Conservation (phyloP, 37 sponge, comb jelly and placozoan species). For the Amphimedon queenslandica region DNA sequence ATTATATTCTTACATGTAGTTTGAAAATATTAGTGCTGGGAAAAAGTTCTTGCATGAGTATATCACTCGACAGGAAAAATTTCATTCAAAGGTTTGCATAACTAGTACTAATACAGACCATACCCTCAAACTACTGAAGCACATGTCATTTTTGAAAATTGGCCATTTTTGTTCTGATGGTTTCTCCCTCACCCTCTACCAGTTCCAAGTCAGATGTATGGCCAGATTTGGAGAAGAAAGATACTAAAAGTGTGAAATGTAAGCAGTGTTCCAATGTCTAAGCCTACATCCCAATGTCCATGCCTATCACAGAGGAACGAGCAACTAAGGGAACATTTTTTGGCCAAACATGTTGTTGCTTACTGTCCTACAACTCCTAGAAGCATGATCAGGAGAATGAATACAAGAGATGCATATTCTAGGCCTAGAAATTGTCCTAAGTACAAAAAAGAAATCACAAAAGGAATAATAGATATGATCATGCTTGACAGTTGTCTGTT, state of each 20-base stretch:
- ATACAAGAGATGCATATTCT: not conserved
- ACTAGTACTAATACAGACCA: too few relatives aligned
- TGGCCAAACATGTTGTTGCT: not conserved
- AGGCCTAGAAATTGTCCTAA: not conserved
- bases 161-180: too few relatives aligned
- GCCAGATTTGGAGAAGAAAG: conserved; percentile 3
- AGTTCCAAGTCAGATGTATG: conserved; percentile 13
- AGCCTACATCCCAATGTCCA: too few relatives aligned
- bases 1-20: too few relatives aligned
- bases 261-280: not conserved
- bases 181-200: too few relatives aligned
- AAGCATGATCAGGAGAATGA: not conserved
- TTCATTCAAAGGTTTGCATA: too few relatives aligned
- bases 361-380: not conserved
- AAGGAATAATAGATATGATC: conserved; percentile 6
- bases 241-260: not conserved
- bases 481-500: conserved; percentile 1
- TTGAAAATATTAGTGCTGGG: too few relatives aligned
- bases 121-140: too few relatives aligned
- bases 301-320: conserved; percentile 8
- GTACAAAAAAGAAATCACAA: not conserved
- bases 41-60: too few relatives aligned
- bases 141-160: too few relatives aligned
- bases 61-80: too few relatives aligned
- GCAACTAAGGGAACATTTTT: conserved; percentile 11